A percentile compares a stretch with the other conserved stretches of the same genome.
Evolutionary conservation across 1,140 invertebrate species (phyloP).

Genomic region (Ceratosolen fusciceps): DNA sequence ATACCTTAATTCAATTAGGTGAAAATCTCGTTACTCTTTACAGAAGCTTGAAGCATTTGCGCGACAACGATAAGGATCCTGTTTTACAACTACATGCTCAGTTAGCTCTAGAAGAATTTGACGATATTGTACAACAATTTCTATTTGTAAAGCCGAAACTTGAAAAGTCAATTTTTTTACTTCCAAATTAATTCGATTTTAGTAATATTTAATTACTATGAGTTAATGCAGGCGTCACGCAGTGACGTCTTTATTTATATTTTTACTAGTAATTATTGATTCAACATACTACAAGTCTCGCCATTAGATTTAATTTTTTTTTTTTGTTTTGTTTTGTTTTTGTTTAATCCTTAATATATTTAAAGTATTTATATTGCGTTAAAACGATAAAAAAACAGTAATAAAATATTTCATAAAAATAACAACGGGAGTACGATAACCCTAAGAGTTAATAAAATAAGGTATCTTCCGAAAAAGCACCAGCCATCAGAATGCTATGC

Average conservation of each 20-base stretch:
- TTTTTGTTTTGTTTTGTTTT: no score
- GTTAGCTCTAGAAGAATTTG: constrained; percentile 82
- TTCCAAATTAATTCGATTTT: constrained; percentile 26
- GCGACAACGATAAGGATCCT: constrained; percentile 78
- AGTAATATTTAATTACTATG: no score
- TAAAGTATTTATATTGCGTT: no score
- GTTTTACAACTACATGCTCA: constrained; percentile 81
- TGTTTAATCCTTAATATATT: no score
- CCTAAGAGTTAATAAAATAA: constrained; percentile 73
- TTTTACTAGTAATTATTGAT: no score
- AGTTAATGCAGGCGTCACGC: no score
- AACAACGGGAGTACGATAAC: no score
- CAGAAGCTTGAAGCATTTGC: constrained; percentile 77
- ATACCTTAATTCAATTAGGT: constrained; percentile 77
- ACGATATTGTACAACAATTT: constrained; percentile 77
- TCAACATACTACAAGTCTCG: no score
- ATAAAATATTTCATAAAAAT: no score
- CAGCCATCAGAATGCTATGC: constrained; percentile 78
- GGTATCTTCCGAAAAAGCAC: constrained; percentile 81
- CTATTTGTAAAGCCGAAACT: constrained; percentile 74
- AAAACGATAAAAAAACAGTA: no score
- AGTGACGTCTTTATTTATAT: no score
- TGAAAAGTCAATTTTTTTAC: constrained; percentile 74
- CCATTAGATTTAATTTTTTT: no score
- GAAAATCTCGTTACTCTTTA: constrained; percentile 80